Percentiles rank a stretch among this genome's conserved stretches.
Conservation (phyloP, 1,140 invertebrate genomes). For the Nephotettix cincticeps region DNA sequence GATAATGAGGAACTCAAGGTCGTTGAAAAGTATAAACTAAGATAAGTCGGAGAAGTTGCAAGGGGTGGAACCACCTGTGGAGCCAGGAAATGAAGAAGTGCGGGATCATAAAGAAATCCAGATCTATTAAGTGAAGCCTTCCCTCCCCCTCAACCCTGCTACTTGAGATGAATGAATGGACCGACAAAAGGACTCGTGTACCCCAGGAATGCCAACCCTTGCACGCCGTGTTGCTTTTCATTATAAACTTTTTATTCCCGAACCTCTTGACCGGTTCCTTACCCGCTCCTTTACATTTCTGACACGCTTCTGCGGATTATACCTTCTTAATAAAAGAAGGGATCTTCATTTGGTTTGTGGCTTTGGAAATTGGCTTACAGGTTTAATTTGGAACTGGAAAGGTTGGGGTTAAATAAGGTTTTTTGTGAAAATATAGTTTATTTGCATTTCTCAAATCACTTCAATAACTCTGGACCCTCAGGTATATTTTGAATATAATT, state of each 20-base stretch:
- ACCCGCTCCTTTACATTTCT: too few relatives aligned
- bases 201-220: not conserved
- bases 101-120: conserved; percentile 23
- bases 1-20: conserved; percentile 16
- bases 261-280: too few relatives aligned
- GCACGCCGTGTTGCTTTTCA: conserved; percentile 10
- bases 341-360: too few relatives aligned
- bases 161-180: conserved; percentile 20
- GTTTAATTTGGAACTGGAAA: too few relatives aligned
- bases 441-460: too few relatives aligned
- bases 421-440: too few relatives aligned
- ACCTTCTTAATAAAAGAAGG: too few relatives aligned
- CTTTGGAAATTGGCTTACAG: too few relatives aligned
- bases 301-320: too few relatives aligned
- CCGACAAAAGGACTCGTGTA: conserved; percentile 15
- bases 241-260: not conserved
- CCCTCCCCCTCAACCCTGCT: not conserved
- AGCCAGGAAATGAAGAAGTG: conserved; percentile 20
- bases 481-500: too few relatives aligned
- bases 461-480: too few relatives aligned
- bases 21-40: conserved; percentile 23
- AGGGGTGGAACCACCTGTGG: conserved; percentile 4
- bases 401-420: too few relatives aligned
- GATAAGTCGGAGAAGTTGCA: not conserved
- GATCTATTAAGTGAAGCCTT: conserved; percentile 21